Conservation (phyloP, 2,797 vertebrate genomes). For the Premnoplex brunnescens region DNA sequence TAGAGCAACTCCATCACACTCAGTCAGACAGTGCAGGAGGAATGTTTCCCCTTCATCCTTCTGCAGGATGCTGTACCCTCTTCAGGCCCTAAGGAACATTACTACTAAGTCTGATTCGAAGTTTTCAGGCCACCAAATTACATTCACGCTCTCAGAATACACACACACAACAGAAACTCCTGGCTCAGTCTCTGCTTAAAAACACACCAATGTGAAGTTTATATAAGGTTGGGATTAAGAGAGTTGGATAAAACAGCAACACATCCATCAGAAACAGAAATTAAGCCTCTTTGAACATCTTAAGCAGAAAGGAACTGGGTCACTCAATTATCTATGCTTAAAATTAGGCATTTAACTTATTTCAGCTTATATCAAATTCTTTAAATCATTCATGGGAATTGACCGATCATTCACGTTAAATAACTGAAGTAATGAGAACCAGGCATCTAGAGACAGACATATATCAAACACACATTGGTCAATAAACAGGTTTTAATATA, state of each 20-base stretch:
- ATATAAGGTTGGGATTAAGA: conserved; percentile 13
- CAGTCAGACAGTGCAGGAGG: background rate
- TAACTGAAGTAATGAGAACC: background rate
- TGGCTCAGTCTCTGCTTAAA: background rate
- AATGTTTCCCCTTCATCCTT: background rate
- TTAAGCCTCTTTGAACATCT: conserved; percentile 40
- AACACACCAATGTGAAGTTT: background rate
- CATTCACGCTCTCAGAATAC: background rate
- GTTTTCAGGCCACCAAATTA: background rate
- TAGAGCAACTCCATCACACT: background rate
- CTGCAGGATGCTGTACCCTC: background rate
- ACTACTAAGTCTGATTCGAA: background rate
- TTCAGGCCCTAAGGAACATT: background rate
- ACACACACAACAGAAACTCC: background rate
- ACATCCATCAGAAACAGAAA: conserved; percentile 41
- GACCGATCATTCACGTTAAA: background rate
- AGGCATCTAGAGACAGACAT: background rate
- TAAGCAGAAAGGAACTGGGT: conserved; percentile 39
- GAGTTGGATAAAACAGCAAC: conserved; percentile 3
- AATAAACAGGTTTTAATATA: background rate
- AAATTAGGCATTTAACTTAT: conserved; percentile 52
- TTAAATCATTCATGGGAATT: conserved; percentile 26
- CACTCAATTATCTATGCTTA: conserved; percentile 25
- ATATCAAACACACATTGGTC: background rate
- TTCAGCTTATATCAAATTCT: conserved; percentile 23